phyloP scores from a whole-genome alignment of 2,888 invertebrate genomes.

The Caenorhabditis panamensis region DNA sequence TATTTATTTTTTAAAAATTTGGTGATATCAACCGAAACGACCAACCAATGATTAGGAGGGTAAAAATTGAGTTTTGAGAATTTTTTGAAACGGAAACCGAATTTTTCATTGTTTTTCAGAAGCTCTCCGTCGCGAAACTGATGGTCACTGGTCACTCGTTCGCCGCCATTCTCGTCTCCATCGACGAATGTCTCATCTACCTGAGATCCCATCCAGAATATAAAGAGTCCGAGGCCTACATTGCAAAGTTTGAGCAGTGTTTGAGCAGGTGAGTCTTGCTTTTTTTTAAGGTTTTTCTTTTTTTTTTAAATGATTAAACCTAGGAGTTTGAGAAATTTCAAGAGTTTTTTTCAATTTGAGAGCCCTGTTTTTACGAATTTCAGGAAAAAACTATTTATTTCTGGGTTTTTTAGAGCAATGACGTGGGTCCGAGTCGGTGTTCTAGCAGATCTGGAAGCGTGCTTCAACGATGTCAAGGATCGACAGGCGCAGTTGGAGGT shows the following conservation, averaged over 20 bases:
- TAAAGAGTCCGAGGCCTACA: conserved; percentile 73
- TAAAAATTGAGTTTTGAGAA: too few species aligned
- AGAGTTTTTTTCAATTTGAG: too few species aligned
- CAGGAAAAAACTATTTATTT: too few species aligned
- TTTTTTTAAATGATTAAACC: too few species aligned
- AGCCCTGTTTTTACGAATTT: neutral
- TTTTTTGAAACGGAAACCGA: too few species aligned
- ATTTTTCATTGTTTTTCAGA: conserved; percentile 60
- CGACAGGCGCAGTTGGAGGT: conserved; percentile 67
- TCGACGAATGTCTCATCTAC: conserved; percentile 78
- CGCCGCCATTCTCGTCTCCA: conserved; percentile 78
- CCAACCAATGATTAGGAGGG: too few species aligned
- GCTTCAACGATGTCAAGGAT: conserved; percentile 74
- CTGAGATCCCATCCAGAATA: conserved; percentile 77
- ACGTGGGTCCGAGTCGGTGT: conserved; percentile 79
- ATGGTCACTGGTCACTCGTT: conserved; percentile 78
- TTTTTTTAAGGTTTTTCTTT: too few species aligned
- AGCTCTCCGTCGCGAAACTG: conserved; percentile 73
- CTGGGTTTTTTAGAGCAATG: conserved; percentile 71
- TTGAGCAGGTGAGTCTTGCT: conserved; percentile 77
- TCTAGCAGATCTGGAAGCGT: conserved; percentile 74
- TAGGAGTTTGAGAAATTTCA: too few species aligned
- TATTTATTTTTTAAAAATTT: too few species aligned
- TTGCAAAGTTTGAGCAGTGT: conserved; percentile 79
- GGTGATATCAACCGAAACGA: too few species aligned